phyloP scores from a whole-genome alignment of 2,113 vertebrate genomes.

The Neolamprologus caudopunctatus region DNA sequence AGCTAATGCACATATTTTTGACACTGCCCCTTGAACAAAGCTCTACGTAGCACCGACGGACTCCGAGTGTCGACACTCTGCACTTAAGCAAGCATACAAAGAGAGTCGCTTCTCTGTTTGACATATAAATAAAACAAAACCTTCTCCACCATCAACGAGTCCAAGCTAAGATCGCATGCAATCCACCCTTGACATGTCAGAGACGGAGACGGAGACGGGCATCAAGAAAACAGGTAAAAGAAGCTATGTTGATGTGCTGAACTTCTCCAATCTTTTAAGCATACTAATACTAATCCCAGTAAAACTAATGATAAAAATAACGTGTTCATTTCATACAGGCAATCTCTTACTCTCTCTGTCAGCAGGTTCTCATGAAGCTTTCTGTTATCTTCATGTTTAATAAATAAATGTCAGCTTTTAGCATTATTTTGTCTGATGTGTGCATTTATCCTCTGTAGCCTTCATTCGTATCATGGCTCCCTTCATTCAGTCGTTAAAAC shows the following conservation, averaged over 20 bases:
- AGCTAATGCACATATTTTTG: background rate
- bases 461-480: background rate
- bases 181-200: background rate
- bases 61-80: background rate
- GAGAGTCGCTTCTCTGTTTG: background rate
- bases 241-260: background rate
- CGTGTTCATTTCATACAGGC: fast-evolving
- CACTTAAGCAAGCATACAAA: background rate
- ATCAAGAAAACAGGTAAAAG: background rate
- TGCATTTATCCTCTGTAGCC: background rate
- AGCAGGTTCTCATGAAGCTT: background rate
- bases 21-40: background rate
- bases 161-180: background rate
- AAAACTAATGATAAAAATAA: background rate
- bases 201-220: background rate
- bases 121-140: background rate
- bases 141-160: background rate
- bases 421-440: background rate
- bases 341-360: background rate
- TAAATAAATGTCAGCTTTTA: background rate
- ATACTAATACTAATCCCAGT: background rate
- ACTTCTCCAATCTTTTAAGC: background rate
- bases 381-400: background rate
- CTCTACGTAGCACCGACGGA: background rate
- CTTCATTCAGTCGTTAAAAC: background rate